Percentiles rank a stretch among this genome's conserved stretches.
Evolutionary conservation across 1,140 invertebrate genomes (phyloP).

Genomic region (Habropoda laboriosa): DNA sequence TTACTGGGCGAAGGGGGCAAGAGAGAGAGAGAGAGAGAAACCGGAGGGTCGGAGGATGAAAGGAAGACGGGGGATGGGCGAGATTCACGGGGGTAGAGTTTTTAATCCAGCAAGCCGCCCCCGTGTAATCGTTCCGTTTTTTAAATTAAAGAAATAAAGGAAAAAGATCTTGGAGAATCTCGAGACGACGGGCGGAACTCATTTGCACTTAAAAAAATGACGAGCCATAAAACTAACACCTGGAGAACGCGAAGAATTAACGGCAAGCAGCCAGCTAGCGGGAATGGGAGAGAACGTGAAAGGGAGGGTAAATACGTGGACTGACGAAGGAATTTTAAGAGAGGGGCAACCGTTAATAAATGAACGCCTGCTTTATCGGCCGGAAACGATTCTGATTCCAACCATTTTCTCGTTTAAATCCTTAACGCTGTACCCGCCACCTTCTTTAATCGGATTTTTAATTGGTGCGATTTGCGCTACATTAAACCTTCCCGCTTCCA

Average conservation of each 20-base stretch:
- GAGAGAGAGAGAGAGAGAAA: too few species aligned
- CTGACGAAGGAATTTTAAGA: constrained; percentile 61
- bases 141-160: constrained; percentile 79
- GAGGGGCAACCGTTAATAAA: constrained; percentile 77
- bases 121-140: constrained; percentile 75
- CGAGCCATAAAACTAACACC: constrained; percentile 80
- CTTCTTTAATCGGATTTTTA: constrained; percentile 82
- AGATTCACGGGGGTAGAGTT: constrained; percentile 58
- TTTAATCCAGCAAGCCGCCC: constrained; percentile 74
- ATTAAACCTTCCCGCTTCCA: constrained; percentile 71
- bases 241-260: constrained; percentile 71
- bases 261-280: too few species aligned
- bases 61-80: constrained; percentile 28
- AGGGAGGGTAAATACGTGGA: constrained; percentile 9
- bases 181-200: constrained; percentile 72
- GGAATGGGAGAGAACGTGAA: constrained; percentile 11
- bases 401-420: constrained; percentile 76
- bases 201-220: constrained; percentile 82
- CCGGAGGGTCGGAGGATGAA: constrained; percentile 57
- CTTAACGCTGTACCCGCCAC: constrained; percentile 67
- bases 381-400: constrained; percentile 80
- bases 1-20: constrained; percentile 5
- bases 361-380: constrained; percentile 79
- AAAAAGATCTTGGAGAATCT: constrained; percentile 58
- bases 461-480: constrained; percentile 79